Evolutionary conservation across 2,888 invertebrate species (phyloP).

Genomic region (Rotaria magnacalcarata): DNA sequence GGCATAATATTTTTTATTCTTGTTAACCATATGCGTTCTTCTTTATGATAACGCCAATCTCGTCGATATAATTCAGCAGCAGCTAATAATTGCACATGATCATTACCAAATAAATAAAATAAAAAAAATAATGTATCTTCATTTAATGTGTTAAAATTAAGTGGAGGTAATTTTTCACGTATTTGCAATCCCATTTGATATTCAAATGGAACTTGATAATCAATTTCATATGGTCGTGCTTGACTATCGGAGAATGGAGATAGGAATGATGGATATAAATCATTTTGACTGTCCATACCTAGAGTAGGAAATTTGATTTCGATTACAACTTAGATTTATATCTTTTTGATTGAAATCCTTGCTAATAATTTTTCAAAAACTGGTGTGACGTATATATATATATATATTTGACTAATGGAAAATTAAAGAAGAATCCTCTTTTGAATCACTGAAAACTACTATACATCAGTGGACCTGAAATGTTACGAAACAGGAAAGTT

Average conservation of each 20-base stretch:
- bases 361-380: too few species aligned
- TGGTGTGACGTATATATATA: too few species aligned
- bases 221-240: conserved; percentile 68
- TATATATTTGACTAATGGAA: too few species aligned
- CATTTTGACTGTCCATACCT: conserved; percentile 49
- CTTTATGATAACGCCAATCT: conserved; percentile 98
- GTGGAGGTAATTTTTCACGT: conserved; percentile 71
- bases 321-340: too few species aligned
- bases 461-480: too few species aligned
- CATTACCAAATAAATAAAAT: conserved; percentile 45
- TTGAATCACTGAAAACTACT: too few species aligned
- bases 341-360: too few species aligned
- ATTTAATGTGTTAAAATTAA: conserved; percentile 91
- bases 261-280: conserved; percentile 93
- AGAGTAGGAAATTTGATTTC: not conserved
- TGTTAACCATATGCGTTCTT: conserved; percentile 97
- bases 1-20: conserved; percentile 89
- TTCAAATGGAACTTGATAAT: conserved; percentile 94
- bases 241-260: conserved; percentile 98
- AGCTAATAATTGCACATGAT: conserved; percentile 41
- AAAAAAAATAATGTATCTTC: conserved; percentile 68
- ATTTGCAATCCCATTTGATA: conserved; percentile 95
- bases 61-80: conserved; percentile 62
- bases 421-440: too few species aligned
- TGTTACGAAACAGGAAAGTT: too few species aligned